phyloP scores from a whole-genome alignment of 2,113 vertebrate species.

The Zapus hudsonius region DNA sequence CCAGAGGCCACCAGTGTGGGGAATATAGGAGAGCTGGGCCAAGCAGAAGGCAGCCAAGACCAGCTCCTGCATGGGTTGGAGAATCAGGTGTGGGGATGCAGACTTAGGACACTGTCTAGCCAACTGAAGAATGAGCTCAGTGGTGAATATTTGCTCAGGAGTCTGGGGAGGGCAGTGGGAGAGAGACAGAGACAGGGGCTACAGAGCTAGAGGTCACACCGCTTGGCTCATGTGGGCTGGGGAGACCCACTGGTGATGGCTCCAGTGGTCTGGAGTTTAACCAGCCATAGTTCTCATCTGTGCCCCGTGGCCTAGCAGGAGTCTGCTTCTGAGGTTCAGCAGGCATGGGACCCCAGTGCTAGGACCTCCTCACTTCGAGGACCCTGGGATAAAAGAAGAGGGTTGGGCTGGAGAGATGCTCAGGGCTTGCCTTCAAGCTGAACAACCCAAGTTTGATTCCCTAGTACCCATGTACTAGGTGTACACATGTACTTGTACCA shows the following conservation, averaged over 20 bases:
- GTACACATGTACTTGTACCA: too few relatives aligned
- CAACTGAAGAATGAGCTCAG: fast-evolving
- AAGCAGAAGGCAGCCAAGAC: neutral
- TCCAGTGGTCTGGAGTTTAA: neutral
- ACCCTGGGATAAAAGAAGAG: neutral
- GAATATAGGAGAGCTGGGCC: neutral
- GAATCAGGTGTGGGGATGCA: fast-evolving
- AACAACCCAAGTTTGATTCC: too few relatives aligned
- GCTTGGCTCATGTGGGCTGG: fast-evolving
- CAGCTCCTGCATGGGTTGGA: fast-evolving
- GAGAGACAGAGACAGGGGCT: neutral
- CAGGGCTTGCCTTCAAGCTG: too few relatives aligned
- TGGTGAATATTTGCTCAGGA: fast-evolving
- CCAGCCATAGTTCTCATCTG: fast-evolving
- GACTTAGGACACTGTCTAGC: fast-evolving
- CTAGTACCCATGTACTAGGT: too few relatives aligned
- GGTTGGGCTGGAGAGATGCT: too few relatives aligned
- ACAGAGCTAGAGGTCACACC: fast-evolving
- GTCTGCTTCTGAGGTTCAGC: fast-evolving
- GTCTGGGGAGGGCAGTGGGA: neutral
- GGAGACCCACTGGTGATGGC: fast-evolving
- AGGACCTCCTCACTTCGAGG: neutral
- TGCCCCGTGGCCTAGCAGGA: fast-evolving
- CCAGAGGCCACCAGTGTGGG: fast-evolving
- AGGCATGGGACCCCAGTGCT: fast-evolving